A percentile compares a stretch with the other conserved stretches of the same genome.
These are phyloP conservation scores for Myanophis thanlyinensis DNA, from an alignment of 2,113 vertebrate species.

Conservation along the genomic window DNA sequence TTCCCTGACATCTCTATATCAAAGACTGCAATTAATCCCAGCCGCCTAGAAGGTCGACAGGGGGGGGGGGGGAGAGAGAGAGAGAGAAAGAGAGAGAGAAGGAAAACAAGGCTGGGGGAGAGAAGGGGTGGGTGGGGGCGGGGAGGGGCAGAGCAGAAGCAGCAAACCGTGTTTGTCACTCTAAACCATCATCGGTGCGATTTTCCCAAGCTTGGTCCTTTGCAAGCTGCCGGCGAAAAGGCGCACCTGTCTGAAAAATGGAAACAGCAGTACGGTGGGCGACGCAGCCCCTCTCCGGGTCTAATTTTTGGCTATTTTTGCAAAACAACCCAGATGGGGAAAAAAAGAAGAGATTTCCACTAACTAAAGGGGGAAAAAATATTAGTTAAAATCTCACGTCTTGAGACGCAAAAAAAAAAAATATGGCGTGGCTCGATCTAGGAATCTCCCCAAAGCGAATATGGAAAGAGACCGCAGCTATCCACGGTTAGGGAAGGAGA, in stretches of 20 bases:
- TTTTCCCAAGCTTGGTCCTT: neutral
- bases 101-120: neutral
- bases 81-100: too few species aligned
- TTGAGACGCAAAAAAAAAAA: too few species aligned
- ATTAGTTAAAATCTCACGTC: neutral
- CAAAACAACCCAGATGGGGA: neutral
- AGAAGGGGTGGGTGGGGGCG: neutral
- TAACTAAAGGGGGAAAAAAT: neutral
- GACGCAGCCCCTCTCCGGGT: neutral
- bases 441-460: neutral
- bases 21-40: conserved; percentile 26
- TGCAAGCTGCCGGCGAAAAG: neutral
- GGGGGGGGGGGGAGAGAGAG: rapidly evolving
- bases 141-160: too few species aligned
- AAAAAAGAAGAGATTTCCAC: neutral
- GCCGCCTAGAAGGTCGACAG: neutral
- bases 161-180: neutral
- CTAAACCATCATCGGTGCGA: neutral
- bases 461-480: neutral
- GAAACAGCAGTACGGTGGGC: neutral
- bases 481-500: neutral
- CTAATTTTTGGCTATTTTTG: neutral
- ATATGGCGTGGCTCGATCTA: too few species aligned
- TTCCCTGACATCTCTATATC: conserved; percentile 31
- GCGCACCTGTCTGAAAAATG: neutral